Base-by-base conservation (phyloP, 92 coral and sea anemone species). In the Actinostola sp. region DNA sequence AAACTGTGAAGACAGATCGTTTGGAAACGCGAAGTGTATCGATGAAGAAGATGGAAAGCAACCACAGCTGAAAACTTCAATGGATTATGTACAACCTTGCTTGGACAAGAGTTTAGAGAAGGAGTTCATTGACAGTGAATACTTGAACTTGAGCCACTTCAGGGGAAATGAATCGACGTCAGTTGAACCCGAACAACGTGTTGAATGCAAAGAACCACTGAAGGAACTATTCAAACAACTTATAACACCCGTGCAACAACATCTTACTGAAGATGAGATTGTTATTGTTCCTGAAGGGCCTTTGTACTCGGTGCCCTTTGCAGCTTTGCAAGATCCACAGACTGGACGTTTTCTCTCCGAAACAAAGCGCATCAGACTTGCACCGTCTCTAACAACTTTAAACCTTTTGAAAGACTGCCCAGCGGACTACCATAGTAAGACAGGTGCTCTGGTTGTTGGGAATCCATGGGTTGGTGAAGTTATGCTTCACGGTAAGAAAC, bases 281-380 rank as follows among this genome's bases (percentile, higher is more conserved):
- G 76, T 70, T 38, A 70, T 70, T 27, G 14, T 70, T 55, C 76
- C 76, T 1, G 76, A 70, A 1, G 76, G 76, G 1, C 76, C 76
- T 23, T 24, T 70, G 49, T 54, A 33, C 53, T 1, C 0, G 65
- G 65, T 70, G 16, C 76, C 76, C 1, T 70, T 70, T 70, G 51
- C 76, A 53, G 76, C 76, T 56, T 21, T 70, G 3, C 21, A 15
- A 39, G 76, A 70, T 53, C 63, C 63, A 21, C 23, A 29, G 8
- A 36, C 49, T n/a, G 65, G 65, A 0, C 31, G 1, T 30, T 70
- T 30, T 36, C 38, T 70, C 17, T 53, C 48, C 5, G 76, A 70
- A 38, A 39, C 65, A 0, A 53, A 53, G 52, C 51, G 54, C 42
- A 70, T 55, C 25, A 48, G 65, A 20, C 26, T 70, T 12, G 63